Evolutionary conservation across 64 coral and sea anemone species (phyloP).

Genomic region (Exaiptasia diaphana): DNA sequence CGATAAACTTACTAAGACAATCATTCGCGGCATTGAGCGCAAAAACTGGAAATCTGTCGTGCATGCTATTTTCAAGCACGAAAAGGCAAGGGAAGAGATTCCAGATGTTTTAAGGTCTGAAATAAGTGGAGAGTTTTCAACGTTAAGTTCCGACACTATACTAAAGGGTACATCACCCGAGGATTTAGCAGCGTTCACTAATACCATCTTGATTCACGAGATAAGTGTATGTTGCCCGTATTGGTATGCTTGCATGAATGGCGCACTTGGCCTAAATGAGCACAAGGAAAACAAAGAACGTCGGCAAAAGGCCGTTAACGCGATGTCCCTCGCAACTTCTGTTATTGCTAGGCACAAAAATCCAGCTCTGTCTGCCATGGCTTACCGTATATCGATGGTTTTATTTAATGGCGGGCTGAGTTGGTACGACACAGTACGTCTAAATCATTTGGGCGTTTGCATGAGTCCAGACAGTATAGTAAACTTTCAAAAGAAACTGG

Average conservation of each 20-base stretch:
- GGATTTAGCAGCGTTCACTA: not conserved
- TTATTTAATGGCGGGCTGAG: not conserved
- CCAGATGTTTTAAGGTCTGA: not conserved
- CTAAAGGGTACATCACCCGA: not conserved
- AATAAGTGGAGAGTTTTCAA: not conserved
- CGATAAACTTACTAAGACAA: not conserved
- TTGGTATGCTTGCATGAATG: not conserved
- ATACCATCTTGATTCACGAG: not conserved
- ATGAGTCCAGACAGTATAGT: constrained; percentile 4
- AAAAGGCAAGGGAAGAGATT: not conserved
- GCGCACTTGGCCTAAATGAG: not conserved
- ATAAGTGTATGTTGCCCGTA: not conserved
- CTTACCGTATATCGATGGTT: constrained; percentile 33
- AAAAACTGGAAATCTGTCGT: constrained; percentile 9
- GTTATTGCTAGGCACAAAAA: not conserved
- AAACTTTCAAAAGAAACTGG: not conserved
- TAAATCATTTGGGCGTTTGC: constrained; percentile 41
- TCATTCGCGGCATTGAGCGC: not conserved
- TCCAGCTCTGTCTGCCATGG: constrained; percentile 23
- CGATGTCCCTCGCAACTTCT: constrained; percentile 6
- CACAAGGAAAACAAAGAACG: not conserved
- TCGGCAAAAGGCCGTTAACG: not conserved
- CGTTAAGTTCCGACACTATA: not conserved
- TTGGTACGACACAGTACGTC: not conserved
- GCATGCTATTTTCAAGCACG: not conserved